These are phyloP conservation scores for Monoplex corrugatus DNA, from an alignment of 2,888 invertebrate species.

Conservation along the genomic window DNA sequence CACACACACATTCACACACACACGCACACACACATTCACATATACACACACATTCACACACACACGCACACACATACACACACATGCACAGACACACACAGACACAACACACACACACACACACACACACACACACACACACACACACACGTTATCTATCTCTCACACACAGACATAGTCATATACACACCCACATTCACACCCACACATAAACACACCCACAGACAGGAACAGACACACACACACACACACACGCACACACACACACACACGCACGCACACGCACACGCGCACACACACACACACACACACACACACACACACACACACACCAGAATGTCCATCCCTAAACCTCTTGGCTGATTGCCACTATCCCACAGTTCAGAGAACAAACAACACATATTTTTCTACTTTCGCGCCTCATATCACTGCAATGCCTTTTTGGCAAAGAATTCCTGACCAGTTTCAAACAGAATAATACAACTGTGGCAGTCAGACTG, in stretches of 20 bases:
- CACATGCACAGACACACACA: background rate
- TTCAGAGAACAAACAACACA: too few relatives aligned
- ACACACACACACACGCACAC: background rate
- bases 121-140: background rate
- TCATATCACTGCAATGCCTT: too few relatives aligned
- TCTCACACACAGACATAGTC: too few relatives aligned
- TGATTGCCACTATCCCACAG: too few relatives aligned
- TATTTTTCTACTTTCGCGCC: too few relatives aligned
- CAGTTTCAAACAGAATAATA: too few relatives aligned
- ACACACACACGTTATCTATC: too few relatives aligned
- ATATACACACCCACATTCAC: too few relatives aligned
- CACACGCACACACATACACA: background rate
- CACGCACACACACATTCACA: background rate
- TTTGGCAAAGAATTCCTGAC: too few relatives aligned
- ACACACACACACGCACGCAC: too few relatives aligned
- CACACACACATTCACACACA: slow-evolving; percentile 23
- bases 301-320: background rate
- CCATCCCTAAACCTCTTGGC: too few relatives aligned
- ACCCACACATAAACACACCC: background rate
- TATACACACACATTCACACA: background rate
- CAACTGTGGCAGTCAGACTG: too few relatives aligned
- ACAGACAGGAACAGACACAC: background rate
- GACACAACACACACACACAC: background rate
- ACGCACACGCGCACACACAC: background rate
- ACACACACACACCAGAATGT: background rate